Evolutionary conservation across 2,113 vertebrate genomes (phyloP).

Genomic region (Galbula dea): DNA sequence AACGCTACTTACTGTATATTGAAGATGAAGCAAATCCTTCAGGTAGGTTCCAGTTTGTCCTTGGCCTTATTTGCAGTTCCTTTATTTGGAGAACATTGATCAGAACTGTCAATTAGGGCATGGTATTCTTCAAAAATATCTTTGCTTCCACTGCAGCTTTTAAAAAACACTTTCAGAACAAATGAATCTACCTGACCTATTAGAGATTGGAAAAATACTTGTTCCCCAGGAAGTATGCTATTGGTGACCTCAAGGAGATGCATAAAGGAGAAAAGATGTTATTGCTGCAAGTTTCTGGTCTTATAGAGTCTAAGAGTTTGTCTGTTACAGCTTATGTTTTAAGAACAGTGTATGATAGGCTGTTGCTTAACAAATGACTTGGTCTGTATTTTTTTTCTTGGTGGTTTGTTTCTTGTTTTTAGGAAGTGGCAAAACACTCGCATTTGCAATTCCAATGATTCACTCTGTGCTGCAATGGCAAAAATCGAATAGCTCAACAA

Average conservation of each 20-base stretch:
- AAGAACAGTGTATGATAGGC: neutral
- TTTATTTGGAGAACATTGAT: conserved; percentile 23
- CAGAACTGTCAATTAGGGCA: conserved; percentile 46
- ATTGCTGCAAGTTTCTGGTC: neutral
- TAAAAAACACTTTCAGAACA: neutral
- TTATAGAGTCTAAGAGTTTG: neutral
- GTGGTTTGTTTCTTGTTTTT: neutral
- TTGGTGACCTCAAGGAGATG: neutral
- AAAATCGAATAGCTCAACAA: conserved; percentile 36
- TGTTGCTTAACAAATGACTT: neutral
- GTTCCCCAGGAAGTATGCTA: neutral
- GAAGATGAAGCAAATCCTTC: neutral
- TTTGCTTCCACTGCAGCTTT: conserved; percentile 10
- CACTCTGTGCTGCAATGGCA: conserved; percentile 89
- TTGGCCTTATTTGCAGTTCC: conserved; percentile 40
- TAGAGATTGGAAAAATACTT: conserved; percentile 6
- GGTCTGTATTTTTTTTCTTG: neutral
- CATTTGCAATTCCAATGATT: conserved; percentile 96
- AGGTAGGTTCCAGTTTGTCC: conserved; percentile 8
- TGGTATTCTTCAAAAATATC: conserved; percentile 37
- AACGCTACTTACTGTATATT: neutral
- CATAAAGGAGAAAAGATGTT: neutral
- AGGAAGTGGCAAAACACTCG: conserved; percentile 96
- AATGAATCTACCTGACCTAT: neutral
- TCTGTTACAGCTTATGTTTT: neutral